These are phyloP conservation scores for Coptotermes formosanus DNA, from an alignment of 1,140 invertebrate species.

Conservation along the genomic window DNA sequence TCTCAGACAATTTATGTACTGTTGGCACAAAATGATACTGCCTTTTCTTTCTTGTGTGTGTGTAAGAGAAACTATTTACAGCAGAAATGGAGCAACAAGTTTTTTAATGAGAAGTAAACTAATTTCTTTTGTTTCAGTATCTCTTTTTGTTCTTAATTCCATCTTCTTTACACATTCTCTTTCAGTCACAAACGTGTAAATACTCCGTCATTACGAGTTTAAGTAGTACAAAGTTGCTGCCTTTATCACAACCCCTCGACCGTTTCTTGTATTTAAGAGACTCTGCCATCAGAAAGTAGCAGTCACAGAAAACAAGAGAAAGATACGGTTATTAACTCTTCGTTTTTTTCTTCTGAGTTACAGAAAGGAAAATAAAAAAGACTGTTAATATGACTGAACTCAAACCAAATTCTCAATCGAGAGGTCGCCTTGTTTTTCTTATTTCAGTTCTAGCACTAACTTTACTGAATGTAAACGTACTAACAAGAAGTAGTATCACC, in stretches of 20 bases:
- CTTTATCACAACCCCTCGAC: neutral
- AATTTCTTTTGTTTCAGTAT: neutral
- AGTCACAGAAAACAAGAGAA: neutral
- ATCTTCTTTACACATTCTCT: neutral
- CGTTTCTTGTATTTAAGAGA: neutral
- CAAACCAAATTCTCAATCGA: neutral
- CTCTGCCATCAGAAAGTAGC: neutral
- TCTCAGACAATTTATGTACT: neutral
- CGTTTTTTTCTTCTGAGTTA: neutral
- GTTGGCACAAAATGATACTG: neutral
- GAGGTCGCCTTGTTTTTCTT: neutral
- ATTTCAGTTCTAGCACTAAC: neutral
- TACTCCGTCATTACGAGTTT: neutral
- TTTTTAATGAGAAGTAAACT: neutral
- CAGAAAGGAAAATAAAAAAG: neutral
- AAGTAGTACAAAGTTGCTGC: neutral
- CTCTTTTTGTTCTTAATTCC: neutral
- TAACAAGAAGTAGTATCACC: too few species aligned
- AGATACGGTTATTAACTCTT: constrained; percentile 1
- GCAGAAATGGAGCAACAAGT: neutral
- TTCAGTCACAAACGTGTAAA: neutral
- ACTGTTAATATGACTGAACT: neutral
- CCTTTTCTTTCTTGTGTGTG: neutral
- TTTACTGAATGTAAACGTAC: too few species aligned
- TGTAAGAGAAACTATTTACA: neutral